Conservation (phyloP, 2,888 invertebrate species). For the Embidobia sp. region DNA sequence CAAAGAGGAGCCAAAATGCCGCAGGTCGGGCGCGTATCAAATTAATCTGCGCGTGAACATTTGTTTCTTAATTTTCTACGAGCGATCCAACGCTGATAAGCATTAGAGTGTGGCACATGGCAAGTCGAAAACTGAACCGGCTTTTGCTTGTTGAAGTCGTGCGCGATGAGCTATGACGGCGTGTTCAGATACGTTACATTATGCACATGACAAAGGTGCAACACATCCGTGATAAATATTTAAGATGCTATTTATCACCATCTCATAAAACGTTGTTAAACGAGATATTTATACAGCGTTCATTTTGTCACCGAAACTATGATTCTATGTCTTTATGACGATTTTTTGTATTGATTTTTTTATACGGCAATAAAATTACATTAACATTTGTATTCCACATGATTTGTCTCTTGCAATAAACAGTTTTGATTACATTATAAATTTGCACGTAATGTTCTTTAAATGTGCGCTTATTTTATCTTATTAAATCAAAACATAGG, state of each 20-base stretch:
- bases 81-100: constrained; percentile 72
- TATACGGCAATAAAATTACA: constrained; percentile 1
- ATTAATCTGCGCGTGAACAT: constrained; percentile 68
- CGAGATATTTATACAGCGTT: constrained; percentile 5
- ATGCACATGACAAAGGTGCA: constrained; percentile 39
- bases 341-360: not conserved
- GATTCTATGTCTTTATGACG: too few species aligned
- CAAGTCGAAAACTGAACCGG: constrained; percentile 56
- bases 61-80: constrained; percentile 69
- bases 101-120: constrained; percentile 64
- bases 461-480: constrained; percentile 7
- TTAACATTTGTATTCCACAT: not conserved
- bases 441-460: constrained; percentile 5
- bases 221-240: constrained; percentile 51
- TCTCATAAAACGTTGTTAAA: constrained; percentile 7
- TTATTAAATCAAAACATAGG: constrained; percentile 5
- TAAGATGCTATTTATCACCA: constrained; percentile 50
- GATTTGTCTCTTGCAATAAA: not conserved
- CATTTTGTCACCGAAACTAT: not conserved
- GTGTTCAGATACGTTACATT: constrained; percentile 41
- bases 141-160: constrained; percentile 41
- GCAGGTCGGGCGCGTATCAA: constrained; percentile 65
- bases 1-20: constrained; percentile 60
- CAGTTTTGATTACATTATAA: not conserved
- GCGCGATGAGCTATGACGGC: constrained; percentile 55